Base-by-base conservation (phyloP, 2,113 vertebrate genomes). In the Mellivora capensis region DNA sequence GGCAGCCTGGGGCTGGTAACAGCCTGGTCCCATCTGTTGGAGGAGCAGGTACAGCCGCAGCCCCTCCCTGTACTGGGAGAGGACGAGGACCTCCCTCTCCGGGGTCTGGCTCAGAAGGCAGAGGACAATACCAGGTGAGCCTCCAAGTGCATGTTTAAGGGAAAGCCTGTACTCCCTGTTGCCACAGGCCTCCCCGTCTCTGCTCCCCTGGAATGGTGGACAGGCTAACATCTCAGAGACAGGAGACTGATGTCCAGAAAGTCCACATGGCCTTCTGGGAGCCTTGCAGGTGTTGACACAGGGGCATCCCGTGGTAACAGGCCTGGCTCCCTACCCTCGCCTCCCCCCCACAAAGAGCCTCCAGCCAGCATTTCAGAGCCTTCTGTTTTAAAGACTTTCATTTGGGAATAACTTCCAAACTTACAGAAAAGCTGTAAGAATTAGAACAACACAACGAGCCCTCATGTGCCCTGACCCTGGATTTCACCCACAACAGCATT, bases 81-180 rank as follows among this genome's bases (percentile, higher is more conserved):
- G 39, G 47, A 1, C 2, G 14, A 12, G 3, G 23, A 17, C 52
- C 39, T 25, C n/a, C 37, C 47, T 61, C 2, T 9, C 5, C 2
- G 0, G 37, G 3, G 54, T 69, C 0, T 8, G 2, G 14, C 67
- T 76, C 37, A 3, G 64, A 31, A 3, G 17, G 18, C 7, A 1
- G 25, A 14, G 27, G 2, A 17, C 29, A 59, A 3, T 27, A 61
- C 0, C 25, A 61, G 59, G 10, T 27, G 25, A 61, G 11, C 59
- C 74, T 83, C 76, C 34, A 31, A 59, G 39, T 3, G 7, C 37
- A 14, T 64, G 37, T 34, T 82, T 37, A 7, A 27, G 0, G 2
- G 54, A 8, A 34, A 86, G 37, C 83, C 14, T 39, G 2, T 52
- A 71, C 20, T 37, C 15, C 6, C 12, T 14, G 23, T 15, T 15